Evolutionary conservation across 1,140 invertebrate genomes (phyloP).

Genomic region (Drosophila malerkotliana): DNA sequence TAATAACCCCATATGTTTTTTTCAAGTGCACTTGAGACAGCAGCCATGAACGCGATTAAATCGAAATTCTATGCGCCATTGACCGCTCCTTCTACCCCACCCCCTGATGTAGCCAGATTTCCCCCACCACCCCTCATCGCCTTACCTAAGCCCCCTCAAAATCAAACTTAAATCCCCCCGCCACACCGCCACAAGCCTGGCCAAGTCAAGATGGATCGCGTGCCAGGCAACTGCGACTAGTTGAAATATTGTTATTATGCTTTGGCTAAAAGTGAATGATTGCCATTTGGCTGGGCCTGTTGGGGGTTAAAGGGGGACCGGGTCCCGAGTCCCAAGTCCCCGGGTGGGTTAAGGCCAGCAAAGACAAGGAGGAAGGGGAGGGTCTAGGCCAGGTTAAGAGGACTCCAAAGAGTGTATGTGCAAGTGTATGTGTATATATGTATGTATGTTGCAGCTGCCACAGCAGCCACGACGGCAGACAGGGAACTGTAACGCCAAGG

Average conservation of each 20-base stretch:
- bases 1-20: not conserved
- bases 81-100: slow-evolving; percentile 19
- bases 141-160: not conserved
- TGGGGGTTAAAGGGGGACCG: not conserved
- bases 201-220: slow-evolving; percentile 71
- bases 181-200: not conserved
- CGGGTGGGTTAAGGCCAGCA: slow-evolving; percentile 4
- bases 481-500: slow-evolving; percentile 66
- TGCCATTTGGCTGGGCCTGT: slow-evolving; percentile 32
- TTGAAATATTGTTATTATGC: slow-evolving; percentile 82
- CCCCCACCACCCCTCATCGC: too few species aligned
- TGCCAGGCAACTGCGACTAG: slow-evolving; percentile 77
- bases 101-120: not conserved
- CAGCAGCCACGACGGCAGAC: slow-evolving; percentile 10
- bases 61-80: slow-evolving; percentile 77
- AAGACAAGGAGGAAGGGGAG: not conserved
- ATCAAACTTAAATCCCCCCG: not conserved
- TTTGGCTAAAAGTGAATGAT: slow-evolving; percentile 81
- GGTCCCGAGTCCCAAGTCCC: not conserved
- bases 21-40: slow-evolving; percentile 1
- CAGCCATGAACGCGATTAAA: slow-evolving; percentile 71
- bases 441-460: slow-evolving; percentile 45
- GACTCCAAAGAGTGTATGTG: not conserved
- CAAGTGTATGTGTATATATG: slow-evolving; percentile 1
- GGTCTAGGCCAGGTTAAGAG: not conserved